Conservation (phyloP, 2,888 invertebrate species). For the Venustoraphidia nigricollis region DNA sequence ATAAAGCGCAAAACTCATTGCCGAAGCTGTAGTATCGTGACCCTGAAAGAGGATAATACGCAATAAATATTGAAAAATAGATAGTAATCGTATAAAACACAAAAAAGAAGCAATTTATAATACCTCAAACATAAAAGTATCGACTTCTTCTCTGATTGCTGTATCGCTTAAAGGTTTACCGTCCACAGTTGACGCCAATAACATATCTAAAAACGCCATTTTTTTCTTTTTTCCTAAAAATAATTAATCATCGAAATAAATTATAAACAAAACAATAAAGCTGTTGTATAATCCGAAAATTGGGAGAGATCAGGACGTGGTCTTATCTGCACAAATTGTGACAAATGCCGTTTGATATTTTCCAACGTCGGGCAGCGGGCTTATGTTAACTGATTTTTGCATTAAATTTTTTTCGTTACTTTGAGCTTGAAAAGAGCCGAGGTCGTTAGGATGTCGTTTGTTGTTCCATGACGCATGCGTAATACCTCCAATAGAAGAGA, state of each 20-base stretch:
- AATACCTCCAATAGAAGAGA: too few species aligned
- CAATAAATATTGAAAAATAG: too few species aligned
- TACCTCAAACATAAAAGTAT: slow-evolving; percentile 61
- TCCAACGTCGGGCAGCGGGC: too few species aligned
- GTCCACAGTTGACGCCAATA: slow-evolving; percentile 41
- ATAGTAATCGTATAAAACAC: too few species aligned
- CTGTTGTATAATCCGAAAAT: neutral
- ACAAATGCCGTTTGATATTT: too few species aligned
- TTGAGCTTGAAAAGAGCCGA: too few species aligned
- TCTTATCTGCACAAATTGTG: too few species aligned
- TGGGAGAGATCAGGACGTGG: too few species aligned
- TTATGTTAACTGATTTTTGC: too few species aligned
- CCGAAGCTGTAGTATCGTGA: neutral
- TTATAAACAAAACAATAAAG: neutral
- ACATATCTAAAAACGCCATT: slow-evolving; percentile 49
- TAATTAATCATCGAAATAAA: slow-evolving; percentile 10
- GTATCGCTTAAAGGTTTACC: slow-evolving; percentile 39
- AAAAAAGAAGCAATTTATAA: neutral
- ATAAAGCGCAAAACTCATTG: neutral
- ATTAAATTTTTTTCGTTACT: too few species aligned
- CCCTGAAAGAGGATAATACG: neutral
- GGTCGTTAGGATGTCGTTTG: too few species aligned
- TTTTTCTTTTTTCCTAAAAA: slow-evolving; percentile 39
- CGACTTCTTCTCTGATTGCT: slow-evolving; percentile 51
- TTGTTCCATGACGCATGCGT: too few species aligned